Percentiles rank a stretch among this genome's conserved stretches.
Evolutionary conservation across 2,888 invertebrate species (phyloP).

Genomic region (Amphimallon solstitiale): DNA sequence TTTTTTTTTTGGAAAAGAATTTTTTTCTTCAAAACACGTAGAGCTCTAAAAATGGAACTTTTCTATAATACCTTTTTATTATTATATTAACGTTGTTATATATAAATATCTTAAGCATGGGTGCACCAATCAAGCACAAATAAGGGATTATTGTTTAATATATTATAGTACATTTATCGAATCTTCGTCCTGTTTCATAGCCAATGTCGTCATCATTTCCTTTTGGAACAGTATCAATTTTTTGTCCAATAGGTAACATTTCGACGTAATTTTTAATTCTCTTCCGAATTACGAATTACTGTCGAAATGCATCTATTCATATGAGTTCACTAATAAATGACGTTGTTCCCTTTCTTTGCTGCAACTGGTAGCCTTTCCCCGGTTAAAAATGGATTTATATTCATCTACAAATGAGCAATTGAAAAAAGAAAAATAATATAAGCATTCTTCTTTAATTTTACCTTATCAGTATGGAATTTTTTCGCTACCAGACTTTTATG

Average conservation of each 20-base stretch:
- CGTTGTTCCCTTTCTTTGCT: constrained; percentile 90
- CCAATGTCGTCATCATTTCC: constrained; percentile 46
- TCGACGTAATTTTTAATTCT: neutral
- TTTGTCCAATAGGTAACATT: constrained; percentile 37
- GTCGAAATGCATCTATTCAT: neutral
- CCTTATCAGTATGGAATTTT: constrained; percentile 74
- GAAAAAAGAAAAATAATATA: neutral
- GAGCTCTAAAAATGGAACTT: constrained; percentile 24
- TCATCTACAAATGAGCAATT: neutral
- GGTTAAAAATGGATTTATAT: constrained; percentile 81
- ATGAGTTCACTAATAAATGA: constrained; percentile 61
- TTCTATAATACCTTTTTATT: constrained; percentile 6
- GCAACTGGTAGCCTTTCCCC: constrained; percentile 91
- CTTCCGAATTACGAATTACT: neutral
- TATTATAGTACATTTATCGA: constrained; percentile 8
- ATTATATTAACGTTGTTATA: constrained; percentile 5
- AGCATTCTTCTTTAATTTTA: constrained; percentile 46
- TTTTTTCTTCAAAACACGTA: constrained; percentile 36
- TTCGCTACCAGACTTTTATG: constrained; percentile 81
- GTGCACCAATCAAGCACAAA: constrained; percentile 46
- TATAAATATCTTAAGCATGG: constrained; percentile 33
- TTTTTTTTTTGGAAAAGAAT: constrained; percentile 2
- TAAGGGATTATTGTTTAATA: constrained; percentile 29
- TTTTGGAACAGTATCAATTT: constrained; percentile 16
- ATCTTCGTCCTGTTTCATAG: constrained; percentile 43